A percentile compares a stretch with the other conserved stretches of the same genome.
Conservation (phyloP, 1,140 invertebrate genomes). For the Drosophila chauvacae region DNA sequence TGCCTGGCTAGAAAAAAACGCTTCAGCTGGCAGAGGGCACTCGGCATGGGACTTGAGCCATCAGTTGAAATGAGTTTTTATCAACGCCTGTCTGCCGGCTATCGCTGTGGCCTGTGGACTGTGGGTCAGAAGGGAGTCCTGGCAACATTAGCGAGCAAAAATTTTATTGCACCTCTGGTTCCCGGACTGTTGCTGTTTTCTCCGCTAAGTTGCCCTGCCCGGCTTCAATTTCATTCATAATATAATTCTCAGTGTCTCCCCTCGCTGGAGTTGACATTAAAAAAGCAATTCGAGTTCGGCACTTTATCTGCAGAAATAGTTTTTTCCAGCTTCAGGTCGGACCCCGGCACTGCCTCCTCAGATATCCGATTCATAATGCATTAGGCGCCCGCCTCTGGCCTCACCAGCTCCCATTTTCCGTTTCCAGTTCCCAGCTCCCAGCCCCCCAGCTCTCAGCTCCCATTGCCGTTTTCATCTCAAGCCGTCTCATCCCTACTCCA, state of each 20-base stretch:
- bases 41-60: conserved; percentile 56
- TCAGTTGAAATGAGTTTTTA: conserved; percentile 81
- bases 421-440: conserved; percentile 6
- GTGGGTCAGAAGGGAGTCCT: conserved; percentile 33
- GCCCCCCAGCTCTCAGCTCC: conserved; percentile 1
- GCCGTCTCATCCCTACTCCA: conserved; percentile 38
- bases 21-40: conserved; percentile 27
- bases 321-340: conserved; percentile 36
- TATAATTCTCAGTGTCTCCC: conserved; percentile 59
- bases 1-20: conserved; percentile 24
- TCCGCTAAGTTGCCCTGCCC: conserved; percentile 2
- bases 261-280: conserved; percentile 66
- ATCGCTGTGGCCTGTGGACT: conserved; percentile 43
- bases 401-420: conserved; percentile 5
- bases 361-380: conserved; percentile 77
- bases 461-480: conserved; percentile 25
- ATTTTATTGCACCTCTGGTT: conserved; percentile 81
- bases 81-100: conserved; percentile 63
- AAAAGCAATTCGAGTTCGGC: conserved; percentile 72
- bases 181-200: conserved; percentile 26
- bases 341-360: conserved; percentile 28
- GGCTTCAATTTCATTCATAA: conserved; percentile 59
- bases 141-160: conserved; percentile 72
- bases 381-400: conserved; percentile 56
- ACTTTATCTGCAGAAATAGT: conserved; percentile 64